These are phyloP conservation scores for Drosophila mojavensis DNA, from an alignment of 1,140 invertebrate genomes.

Conservation along the genomic window DNA sequence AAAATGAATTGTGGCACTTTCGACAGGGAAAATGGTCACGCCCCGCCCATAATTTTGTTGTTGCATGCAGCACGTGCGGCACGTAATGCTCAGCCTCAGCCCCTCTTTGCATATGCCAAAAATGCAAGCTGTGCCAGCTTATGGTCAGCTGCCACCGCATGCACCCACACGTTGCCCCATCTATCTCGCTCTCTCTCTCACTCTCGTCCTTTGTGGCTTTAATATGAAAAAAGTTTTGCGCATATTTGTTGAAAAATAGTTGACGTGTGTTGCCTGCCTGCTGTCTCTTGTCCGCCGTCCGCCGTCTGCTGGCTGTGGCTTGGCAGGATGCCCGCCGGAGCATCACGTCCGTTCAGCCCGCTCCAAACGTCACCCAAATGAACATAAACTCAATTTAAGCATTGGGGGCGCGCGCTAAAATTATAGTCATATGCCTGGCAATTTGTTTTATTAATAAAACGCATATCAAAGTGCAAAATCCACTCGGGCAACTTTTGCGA, in stretches of 20 bases:
- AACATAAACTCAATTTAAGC: slow-evolving; percentile 49
- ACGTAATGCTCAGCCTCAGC: slow-evolving; percentile 35
- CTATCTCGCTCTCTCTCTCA: not conserved
- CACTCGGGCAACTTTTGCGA: slow-evolving; percentile 27
- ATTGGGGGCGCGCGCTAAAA: slow-evolving; percentile 23
- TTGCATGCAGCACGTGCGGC: slow-evolving; percentile 49
- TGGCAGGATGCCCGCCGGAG: slow-evolving; percentile 34
- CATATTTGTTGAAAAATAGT: slow-evolving; percentile 55
- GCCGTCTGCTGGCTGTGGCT: slow-evolving; percentile 22
- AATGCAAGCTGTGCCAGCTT: slow-evolving; percentile 48
- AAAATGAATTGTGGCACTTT: slow-evolving; percentile 82
- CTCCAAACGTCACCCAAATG: slow-evolving; percentile 20
- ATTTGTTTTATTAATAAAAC: slow-evolving; percentile 58
- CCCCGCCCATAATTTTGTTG: slow-evolving; percentile 44
- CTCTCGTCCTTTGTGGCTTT: slow-evolving; percentile 33
- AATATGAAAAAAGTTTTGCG: slow-evolving; percentile 58
- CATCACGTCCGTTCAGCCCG: not conserved
- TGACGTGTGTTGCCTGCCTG: slow-evolving; percentile 36
- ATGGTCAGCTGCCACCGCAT: slow-evolving; percentile 34
- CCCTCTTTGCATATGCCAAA: slow-evolving; percentile 56
- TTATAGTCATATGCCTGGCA: slow-evolving; percentile 43
- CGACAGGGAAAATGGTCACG: slow-evolving; percentile 62
- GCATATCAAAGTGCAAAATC: slow-evolving; percentile 57
- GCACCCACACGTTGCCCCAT: not conserved
- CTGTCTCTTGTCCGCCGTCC: not conserved